phyloP scores from a whole-genome alignment of 2,113 vertebrate genomes.

The Dasyurus viverrinus region DNA sequence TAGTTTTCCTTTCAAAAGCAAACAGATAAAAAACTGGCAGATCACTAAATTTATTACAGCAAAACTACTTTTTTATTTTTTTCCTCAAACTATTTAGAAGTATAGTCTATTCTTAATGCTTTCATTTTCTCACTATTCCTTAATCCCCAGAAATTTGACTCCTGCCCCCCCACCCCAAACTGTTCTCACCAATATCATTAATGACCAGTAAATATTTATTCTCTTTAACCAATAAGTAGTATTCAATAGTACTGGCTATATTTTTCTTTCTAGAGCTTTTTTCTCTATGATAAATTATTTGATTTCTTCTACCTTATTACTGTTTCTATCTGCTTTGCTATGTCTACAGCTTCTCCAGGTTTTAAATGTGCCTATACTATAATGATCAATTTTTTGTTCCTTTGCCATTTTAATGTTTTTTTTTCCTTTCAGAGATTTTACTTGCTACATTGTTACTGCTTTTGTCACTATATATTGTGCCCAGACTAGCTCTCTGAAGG shows the following conservation, averaged over 20 bases:
- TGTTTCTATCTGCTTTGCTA: background rate
- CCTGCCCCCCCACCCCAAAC: background rate
- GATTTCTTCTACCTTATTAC: background rate
- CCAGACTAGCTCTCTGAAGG: no score
- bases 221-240: background rate
- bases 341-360: background rate
- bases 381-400: background rate
- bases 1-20: background rate
- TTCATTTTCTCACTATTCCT: background rate
- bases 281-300: background rate
- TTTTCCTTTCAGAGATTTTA: slow-evolving; percentile 1
- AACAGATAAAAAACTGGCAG: background rate
- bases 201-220: background rate
- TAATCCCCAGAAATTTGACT: background rate
- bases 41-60: background rate
- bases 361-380: background rate
- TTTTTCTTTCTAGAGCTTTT: background rate
- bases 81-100: slow-evolving; percentile 21
- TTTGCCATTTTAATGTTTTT: background rate
- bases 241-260: background rate
- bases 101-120: background rate
- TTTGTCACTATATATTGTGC: background rate
- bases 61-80: background rate
- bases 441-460: background rate
- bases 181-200: background rate